Base-by-base conservation (phyloP, 2,113 vertebrate species). In the Raja brachyura region DNA sequence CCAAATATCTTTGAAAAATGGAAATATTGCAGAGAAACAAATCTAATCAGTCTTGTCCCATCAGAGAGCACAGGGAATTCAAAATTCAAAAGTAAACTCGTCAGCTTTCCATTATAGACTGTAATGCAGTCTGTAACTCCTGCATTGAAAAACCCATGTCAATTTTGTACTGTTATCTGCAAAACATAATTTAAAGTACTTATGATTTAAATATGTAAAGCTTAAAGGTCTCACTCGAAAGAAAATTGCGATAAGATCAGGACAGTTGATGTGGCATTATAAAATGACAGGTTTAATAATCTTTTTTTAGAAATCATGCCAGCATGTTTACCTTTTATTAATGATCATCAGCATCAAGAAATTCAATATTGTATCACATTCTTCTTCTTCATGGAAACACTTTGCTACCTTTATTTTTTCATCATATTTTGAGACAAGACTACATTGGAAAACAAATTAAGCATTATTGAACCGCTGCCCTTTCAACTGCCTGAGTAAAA, bases 301-400 rank as follows among this genome's bases (percentile, higher is more conserved):
- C n/a, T 25, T 25, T 22, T 83, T 59, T 54, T 59, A 28, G 54
- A 59, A 83, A 59, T 83, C 48, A 54, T 22, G 20, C 22, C 3
- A 83, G 54, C 79, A 83, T 25, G 25, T 83, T 20, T 59, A 83
- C 54, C 39, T 83, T 83, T 9, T 22, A 59, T 9, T 56, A 25
- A 83, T 10, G 2, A 54, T 83, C 56, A 25, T 83, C 54, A 86
- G 28, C 25, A 61, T 86, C 48, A 83, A 59, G 22, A 86, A n/a
- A 59, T 28, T 56, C 59, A 28, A 86, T 61, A 86, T n/a, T 83
- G 20, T 83, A 54, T 83, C 54, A 59, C 7, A 59, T 59, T 25
- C 54, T 83, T 86, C 54, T 83, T 86, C 83, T 86, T 86, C n/a
- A 22, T 61, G 25, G 25, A 86, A 61, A 86, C 56, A 61, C n/a